These are phyloP conservation scores for Ciconia boyciana DNA, from an alignment of 2,113 vertebrate genomes.

Conservation along the genomic window DNA sequence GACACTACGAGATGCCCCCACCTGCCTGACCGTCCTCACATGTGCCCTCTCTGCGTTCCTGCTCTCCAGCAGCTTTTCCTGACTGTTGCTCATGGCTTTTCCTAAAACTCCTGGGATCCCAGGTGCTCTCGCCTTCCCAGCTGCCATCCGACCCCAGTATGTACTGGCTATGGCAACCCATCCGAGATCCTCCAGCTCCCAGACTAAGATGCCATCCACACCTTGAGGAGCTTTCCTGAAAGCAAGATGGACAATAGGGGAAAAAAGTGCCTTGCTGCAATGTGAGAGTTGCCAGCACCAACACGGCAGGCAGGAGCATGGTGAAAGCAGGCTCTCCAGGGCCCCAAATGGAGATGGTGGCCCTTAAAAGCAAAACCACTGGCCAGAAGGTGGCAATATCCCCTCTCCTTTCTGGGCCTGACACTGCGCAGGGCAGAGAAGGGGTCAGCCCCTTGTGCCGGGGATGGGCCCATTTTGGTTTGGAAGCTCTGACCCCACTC, in stretches of 20 bases:
- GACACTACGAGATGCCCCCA: not conserved
- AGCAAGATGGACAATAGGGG: accelerated
- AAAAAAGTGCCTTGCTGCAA: not conserved
- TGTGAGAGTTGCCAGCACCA: not conserved
- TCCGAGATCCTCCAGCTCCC: not conserved
- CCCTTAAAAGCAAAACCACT: not conserved
- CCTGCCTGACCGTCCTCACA: accelerated
- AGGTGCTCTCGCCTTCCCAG: not conserved
- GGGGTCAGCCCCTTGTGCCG: not conserved
- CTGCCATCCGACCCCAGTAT: not conserved
- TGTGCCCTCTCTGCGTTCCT: not conserved
- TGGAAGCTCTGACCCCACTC: not conserved
- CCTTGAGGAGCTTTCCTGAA: not conserved
- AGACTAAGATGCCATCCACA: not conserved
- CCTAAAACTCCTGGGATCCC: not conserved
- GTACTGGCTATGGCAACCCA: not conserved
- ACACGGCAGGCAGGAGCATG: not conserved
- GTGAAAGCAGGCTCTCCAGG: not conserved
- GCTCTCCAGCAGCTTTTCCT: not conserved
- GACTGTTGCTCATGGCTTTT: accelerated
- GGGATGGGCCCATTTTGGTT: too few species aligned
- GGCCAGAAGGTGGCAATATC: constrained; percentile 19
- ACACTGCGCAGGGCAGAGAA: not conserved
- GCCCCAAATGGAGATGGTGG: not conserved
- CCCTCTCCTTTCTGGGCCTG: not conserved